phyloP scores from a whole-genome alignment of 1,140 invertebrate species.

The Bilobella aurantiaca region DNA sequence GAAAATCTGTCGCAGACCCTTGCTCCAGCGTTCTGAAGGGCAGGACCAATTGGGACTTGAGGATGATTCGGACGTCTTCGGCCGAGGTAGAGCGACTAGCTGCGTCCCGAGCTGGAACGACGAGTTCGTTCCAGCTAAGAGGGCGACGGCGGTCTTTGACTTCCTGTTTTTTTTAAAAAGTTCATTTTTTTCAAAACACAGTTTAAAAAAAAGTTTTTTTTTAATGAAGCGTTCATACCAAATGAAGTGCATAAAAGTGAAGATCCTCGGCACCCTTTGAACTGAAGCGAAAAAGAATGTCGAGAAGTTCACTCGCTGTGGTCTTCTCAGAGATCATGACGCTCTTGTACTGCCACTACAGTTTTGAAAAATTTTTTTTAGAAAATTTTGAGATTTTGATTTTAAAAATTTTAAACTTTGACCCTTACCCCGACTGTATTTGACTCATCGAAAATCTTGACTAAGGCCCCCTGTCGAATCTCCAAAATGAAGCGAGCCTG shows the following conservation, averaged over 20 bases:
- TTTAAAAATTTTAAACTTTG: too few species aligned
- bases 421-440: conserved; percentile 65
- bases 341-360: conserved; percentile 78
- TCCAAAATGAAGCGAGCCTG: conserved; percentile 76
- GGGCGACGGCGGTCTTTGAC: conserved; percentile 21
- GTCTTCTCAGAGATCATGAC: conserved; percentile 77
- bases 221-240: conserved; percentile 12
- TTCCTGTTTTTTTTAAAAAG: conserved; percentile 26
- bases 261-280: conserved; percentile 24
- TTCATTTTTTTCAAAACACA: conserved; percentile 15
- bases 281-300: conserved; percentile 61
- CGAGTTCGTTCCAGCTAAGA: conserved; percentile 18
- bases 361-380: too few species aligned
- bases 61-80: conserved; percentile 1
- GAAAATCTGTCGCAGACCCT: too few species aligned
- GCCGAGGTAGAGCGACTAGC: conserved; percentile 6
- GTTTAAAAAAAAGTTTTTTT: background rate
- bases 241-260: conserved; percentile 31
- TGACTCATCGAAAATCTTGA: conserved; percentile 81
- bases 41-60: background rate
- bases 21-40: background rate
- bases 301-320: conserved; percentile 76
- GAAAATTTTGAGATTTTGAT: too few species aligned
- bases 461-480: conserved; percentile 64
- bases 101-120: conserved; percentile 14